These are phyloP conservation scores for Dolichallabes microphthalmus DNA, from an alignment of 2,113 vertebrate genomes.

Conservation along the genomic window DNA sequence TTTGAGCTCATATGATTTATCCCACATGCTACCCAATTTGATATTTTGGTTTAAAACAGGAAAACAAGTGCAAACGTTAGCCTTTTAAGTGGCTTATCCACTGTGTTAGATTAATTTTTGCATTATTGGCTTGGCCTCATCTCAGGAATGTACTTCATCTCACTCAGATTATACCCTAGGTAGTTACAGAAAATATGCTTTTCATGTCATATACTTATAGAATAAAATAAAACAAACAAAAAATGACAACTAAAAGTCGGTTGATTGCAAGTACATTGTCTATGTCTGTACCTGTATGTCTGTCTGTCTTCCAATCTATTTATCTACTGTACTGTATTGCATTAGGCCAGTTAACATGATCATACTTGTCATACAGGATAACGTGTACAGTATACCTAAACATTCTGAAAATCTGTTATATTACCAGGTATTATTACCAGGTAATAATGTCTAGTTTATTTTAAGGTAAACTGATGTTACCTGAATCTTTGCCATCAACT, in stretches of 20 bases:
- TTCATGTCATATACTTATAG: neutral
- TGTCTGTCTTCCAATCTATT: neutral
- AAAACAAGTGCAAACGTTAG: neutral
- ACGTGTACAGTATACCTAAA: too few relatives aligned
- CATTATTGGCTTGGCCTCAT: neutral
- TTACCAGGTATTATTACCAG: neutral
- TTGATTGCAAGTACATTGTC: neutral
- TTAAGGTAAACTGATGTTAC: neutral
- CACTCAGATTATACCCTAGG: neutral
- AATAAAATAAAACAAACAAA: neutral
- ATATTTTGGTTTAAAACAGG: neutral
- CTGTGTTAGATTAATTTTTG: conserved; percentile 3
- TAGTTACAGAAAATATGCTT: neutral
- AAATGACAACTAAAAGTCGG: neutral
- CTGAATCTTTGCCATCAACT: neutral
- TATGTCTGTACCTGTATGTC: neutral
- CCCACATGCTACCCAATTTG: neutral
- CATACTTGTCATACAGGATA: too few relatives aligned
- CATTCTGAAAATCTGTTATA: neutral
- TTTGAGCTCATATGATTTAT: neutral
- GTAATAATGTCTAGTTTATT: neutral
- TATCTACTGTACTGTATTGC: neutral
- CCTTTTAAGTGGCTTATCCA: neutral
- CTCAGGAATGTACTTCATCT: neutral
- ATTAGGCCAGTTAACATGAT: too few relatives aligned